A percentile compares a stretch with the other conserved stretches of the same genome.
Conservation (phyloP, 2,113 vertebrate genomes). For the Nansenia antarctica region DNA sequence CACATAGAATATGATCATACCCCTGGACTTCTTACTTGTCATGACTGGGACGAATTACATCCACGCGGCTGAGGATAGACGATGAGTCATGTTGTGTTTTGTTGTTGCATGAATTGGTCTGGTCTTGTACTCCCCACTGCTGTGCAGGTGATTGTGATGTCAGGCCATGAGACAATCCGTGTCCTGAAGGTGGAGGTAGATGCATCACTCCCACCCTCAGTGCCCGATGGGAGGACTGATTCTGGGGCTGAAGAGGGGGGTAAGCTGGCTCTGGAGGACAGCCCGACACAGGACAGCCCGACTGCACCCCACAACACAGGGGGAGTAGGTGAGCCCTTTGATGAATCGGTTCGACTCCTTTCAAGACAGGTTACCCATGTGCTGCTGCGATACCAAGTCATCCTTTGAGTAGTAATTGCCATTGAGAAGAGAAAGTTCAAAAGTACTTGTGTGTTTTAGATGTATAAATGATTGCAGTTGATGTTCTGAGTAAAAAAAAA, state of each 20-base stretch:
- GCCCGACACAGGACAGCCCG: slow-evolving; percentile 29
- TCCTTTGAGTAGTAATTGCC: neutral
- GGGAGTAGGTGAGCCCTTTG: slow-evolving; percentile 52
- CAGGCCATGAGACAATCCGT: slow-evolving; percentile 92
- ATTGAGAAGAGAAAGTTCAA: neutral
- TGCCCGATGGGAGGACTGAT: slow-evolving; percentile 65
- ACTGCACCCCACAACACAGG: slow-evolving; percentile 33
- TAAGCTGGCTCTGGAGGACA: slow-evolving; percentile 42
- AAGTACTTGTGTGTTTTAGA: neutral
- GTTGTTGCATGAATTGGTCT: neutral
- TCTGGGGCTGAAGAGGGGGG: slow-evolving; percentile 48
- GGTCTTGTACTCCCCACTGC: slow-evolving; percentile 1
- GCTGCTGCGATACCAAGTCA: neutral
- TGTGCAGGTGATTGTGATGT: slow-evolving; percentile 94
- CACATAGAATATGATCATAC: no score
- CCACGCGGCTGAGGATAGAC: neutral
- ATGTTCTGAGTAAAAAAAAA: neutral
- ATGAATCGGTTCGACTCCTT: neutral
- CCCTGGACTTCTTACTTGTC: no score
- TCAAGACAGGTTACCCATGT: neutral
- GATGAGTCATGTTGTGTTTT: neutral
- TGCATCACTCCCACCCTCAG: slow-evolving; percentile 70
- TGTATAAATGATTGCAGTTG: neutral
- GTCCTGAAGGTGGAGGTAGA: slow-evolving; percentile 93
- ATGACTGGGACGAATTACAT: neutral